These are phyloP conservation scores for Aplidium turbinatum DNA, from an alignment of 23 tunicate genomes.

Conservation along the genomic window DNA sequence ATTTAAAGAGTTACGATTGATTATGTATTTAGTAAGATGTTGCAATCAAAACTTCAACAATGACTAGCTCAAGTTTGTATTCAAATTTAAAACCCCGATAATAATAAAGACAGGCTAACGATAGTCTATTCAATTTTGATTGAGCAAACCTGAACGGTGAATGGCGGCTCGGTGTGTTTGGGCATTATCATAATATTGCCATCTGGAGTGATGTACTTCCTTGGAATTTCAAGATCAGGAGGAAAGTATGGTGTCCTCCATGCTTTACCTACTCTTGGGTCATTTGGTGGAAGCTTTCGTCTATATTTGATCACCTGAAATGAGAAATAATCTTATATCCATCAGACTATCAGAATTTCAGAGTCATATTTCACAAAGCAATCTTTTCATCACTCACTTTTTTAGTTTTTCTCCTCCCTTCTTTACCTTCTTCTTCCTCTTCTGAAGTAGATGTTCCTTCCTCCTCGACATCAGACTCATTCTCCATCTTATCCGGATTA, in stretches of 20 bases:
- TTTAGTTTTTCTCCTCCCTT: background rate
- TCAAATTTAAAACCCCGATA: too few relatives aligned
- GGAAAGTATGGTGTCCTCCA: conserved; percentile 54
- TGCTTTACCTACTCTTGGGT: conserved; percentile 39
- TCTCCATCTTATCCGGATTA: conserved; percentile 38
- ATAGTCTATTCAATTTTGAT: too few relatives aligned
- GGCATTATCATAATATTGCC: conserved; percentile 56
- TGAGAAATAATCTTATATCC: too few relatives aligned
- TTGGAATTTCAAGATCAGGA: conserved; percentile 35
- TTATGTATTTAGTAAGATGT: too few relatives aligned
- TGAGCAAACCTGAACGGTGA: conserved; percentile 37
- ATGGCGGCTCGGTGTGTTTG: conserved; percentile 30
- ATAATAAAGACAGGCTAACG: too few relatives aligned
- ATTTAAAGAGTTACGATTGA: too few relatives aligned
- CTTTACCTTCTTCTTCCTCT: conserved; percentile 20
- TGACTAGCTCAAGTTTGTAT: too few relatives aligned
- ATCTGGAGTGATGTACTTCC: conserved; percentile 50
- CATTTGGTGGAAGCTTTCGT: conserved; percentile 44
- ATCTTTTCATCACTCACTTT: too few relatives aligned
- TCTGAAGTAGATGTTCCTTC: conserved; percentile 56
- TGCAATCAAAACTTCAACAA: too few relatives aligned
- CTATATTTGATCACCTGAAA: conserved; percentile 15
- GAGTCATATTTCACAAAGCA: too few relatives aligned
- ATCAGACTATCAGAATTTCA: too few relatives aligned
- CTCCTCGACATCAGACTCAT: conserved; percentile 51